Evolutionary conservation across 2,888 invertebrate species (phyloP).

Genomic region (Pharmacophagus antenor): DNA sequence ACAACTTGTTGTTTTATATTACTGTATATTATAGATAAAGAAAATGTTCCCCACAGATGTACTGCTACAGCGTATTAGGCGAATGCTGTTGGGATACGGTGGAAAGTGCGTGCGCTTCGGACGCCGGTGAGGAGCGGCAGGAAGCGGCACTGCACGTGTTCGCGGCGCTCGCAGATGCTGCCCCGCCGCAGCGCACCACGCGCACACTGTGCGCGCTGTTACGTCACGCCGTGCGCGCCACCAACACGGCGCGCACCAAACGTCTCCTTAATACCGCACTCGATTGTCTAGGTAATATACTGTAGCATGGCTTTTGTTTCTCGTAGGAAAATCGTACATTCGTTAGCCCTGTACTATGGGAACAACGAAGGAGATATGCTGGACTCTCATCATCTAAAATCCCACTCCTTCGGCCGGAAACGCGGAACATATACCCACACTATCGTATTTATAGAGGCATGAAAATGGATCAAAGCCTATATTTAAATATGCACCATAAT

Average conservation of each 20-base stretch:
- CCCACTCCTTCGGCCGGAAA: too few species aligned
- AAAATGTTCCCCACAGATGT: slow-evolving; percentile 82
- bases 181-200: slow-evolving; percentile 63
- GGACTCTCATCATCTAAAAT: too few species aligned
- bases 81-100: slow-evolving; percentile 86
- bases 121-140: slow-evolving; percentile 64
- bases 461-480: too few species aligned
- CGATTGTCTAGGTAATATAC: slow-evolving; percentile 84
- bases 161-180: slow-evolving; percentile 74
- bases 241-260: slow-evolving; percentile 60
- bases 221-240: slow-evolving; percentile 42
- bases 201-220: slow-evolving; percentile 63
- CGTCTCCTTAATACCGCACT: slow-evolving; percentile 85
- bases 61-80: slow-evolving; percentile 91
- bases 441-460: too few species aligned
- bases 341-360: too few species aligned
- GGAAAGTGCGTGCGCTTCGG: slow-evolving; percentile 82
- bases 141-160: slow-evolving; percentile 80
- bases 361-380: too few species aligned
- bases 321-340: too few species aligned
- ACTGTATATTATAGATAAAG: background rate
- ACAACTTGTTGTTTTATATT: too few species aligned
- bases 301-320: too few species aligned
- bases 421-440: too few species aligned
- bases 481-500: too few species aligned